Evolutionary conservation across 2,797 vertebrate genomes (phyloP), one percentile per base, ranked within the genome.

Genomic region (Ficedula albicollis): DNA sequence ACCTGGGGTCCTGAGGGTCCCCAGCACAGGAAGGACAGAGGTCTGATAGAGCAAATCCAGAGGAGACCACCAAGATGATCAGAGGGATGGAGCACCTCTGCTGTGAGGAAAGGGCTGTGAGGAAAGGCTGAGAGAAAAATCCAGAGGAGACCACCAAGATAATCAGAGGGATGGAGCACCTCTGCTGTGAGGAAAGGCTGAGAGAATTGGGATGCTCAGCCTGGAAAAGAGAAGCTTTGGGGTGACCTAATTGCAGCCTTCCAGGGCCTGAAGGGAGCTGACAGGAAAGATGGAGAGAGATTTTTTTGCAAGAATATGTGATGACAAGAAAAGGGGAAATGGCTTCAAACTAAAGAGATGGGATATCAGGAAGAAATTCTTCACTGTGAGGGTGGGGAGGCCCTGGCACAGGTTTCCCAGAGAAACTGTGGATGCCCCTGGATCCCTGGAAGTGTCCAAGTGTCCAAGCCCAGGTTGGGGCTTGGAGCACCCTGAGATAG

Each of bases 211-310:
- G 15, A 22, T 64, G 43, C 4, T 27, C 20, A 77, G 5, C 17
- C 25, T 30, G 51, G 58, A 44, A 25, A 56, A 27, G 43, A 38
- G 8, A 56, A 70, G 29, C 4, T 56, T 76, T 51, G 29, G 23
- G 14, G 8, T 39, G 17, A 44, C 25, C 6, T 32, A 16, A 23
- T 0, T 44, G 29, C 0, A 0, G 4, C 30, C 6, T 38, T 63
- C 8, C 12, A 16, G 14, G 3, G 1, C 2, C 44, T 27, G 58
- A 51, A 58, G 38, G 44, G 27, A 60, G 3, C 25, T 43, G 8
- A 8, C 26, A 36, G 49, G 34, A 66, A 81, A 54, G 46, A 38
- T 25, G 23, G 27, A 76, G 17, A 39, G 9, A 16, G n/a, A 39
- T 3, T 14, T 64, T 64, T 58, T 15, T 58, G 6, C 10, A 16